Evolutionary conservation across 2,888 invertebrate species (phyloP), one percentile per base, ranked within the genome.

Genomic region (Troides helena): DNA sequence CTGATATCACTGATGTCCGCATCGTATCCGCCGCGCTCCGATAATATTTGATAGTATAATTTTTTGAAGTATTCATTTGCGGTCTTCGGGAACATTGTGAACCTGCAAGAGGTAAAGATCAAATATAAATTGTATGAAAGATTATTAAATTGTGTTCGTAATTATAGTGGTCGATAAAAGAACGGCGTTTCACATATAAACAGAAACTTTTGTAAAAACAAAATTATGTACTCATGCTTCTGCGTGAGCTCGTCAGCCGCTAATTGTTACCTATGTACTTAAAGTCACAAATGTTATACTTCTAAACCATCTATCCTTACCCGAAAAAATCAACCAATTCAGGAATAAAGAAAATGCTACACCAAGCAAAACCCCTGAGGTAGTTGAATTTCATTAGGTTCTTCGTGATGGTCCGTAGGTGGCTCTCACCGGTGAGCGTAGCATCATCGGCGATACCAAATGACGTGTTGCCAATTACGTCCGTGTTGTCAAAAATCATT

Each of bases 81-180:
- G 1, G 76, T 39, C 62, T 81, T 83, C 0, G 87, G 86, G 73
- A 86, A 87, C 0, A 86, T 72, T 0, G 77, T 73, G 50, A 87
- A 86, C 30, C 87, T 88, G 74, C 12, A 65, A 68, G 10, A 59
- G 1, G 46, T 0, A 2, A 12, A 46, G 12, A 2, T 46, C 12
- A 46, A 10, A 46, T 46, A 14, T 46, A 14, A 46, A 43, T 8
- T 36, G 7, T 36, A 36, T 7, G 7, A 7, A 7, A 36, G 36
- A 36, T 36, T 36, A 36, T 36, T 36, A 7, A 7, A 36, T 36
- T 36, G 36, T 36, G 36, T 36, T 0, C 36, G 7, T 36, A 36
- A 21, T 21, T 8, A 36, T 36, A 7, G 5, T 8, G 10, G 43
- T 43, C 10, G 8, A 1, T 10, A 10, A 12, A 43, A 10, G 2